Evolutionary conservation across 23 tunicate species (phyloP).

Genomic region (Trididemnum nubilum): DNA sequence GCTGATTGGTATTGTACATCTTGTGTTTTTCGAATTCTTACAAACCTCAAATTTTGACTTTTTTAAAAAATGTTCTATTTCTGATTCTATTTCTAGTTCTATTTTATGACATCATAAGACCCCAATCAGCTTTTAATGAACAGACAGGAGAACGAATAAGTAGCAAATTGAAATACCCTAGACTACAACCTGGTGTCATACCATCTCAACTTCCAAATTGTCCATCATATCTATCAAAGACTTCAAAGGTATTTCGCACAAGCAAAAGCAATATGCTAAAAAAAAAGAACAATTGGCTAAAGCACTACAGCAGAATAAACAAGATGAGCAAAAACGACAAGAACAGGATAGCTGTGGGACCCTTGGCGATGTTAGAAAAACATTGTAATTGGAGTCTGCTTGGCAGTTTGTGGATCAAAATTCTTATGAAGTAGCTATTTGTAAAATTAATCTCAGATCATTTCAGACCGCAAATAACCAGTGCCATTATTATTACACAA

Average conservation of each 20-base stretch:
- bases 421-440: not conserved
- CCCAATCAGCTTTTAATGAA: conserved; percentile 13
- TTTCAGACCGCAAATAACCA: not conserved
- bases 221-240: not conserved
- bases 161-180: not conserved
- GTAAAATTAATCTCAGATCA: not conserved
- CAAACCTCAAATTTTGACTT: no score
- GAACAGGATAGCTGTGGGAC: conserved; percentile 1
- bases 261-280: not conserved
- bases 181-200: not conserved
- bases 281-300: not conserved
- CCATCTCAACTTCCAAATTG: conserved; percentile 20
- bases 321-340: not conserved
- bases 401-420: not conserved
- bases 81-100: no score
- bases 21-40: no score
- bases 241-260: not conserved
- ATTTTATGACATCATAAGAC: not conserved
- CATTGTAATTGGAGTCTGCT: not conserved
- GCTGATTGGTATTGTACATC: no score
- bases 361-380: not conserved
- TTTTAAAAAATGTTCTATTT: no score
- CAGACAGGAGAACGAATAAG: not conserved
- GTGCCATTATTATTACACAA: not conserved
- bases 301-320: not conserved